phyloP scores from a whole-genome alignment of 2,797 vertebrate species.

The Ispidina picta region DNA sequence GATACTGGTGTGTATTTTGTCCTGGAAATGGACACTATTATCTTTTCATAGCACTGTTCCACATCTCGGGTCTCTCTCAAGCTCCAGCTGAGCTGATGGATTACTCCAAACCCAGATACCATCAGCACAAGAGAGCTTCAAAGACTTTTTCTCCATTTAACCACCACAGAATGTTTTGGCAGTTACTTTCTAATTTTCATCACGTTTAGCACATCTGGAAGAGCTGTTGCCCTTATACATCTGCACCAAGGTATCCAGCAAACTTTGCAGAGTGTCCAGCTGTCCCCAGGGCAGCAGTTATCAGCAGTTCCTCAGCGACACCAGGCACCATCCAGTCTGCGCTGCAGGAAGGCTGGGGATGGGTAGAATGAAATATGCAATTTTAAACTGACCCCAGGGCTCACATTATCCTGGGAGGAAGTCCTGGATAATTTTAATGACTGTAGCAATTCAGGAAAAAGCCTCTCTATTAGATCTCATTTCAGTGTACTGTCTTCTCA shows the following conservation, averaged over 20 bases:
- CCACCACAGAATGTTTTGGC: not conserved
- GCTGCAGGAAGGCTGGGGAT: not conserved
- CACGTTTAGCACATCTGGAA: not conserved
- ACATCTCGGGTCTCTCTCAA: not conserved
- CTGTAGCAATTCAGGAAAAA: not conserved
- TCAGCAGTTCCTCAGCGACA: not conserved
- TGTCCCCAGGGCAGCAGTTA: not conserved
- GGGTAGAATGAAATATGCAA: not conserved
- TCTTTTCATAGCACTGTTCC: not conserved
- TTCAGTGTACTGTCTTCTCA: not conserved
- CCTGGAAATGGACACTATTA: not conserved
- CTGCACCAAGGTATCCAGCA: not conserved
- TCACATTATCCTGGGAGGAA: not conserved
- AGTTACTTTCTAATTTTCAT: not conserved
- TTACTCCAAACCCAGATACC: not conserved
- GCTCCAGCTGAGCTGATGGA: not conserved
- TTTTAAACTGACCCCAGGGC: not conserved
- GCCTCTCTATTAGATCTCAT: not conserved
- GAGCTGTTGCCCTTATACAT: not conserved
- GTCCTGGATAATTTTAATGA: conserved; percentile 3
- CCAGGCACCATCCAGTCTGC: not conserved
- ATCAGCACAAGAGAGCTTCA: not conserved
- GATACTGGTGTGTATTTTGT: not conserved
- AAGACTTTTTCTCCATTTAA: not conserved
- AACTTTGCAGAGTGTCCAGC: not conserved